Base-by-base conservation (phyloP, 1,140 invertebrate genomes). In the Danaus melanippus region DNA sequence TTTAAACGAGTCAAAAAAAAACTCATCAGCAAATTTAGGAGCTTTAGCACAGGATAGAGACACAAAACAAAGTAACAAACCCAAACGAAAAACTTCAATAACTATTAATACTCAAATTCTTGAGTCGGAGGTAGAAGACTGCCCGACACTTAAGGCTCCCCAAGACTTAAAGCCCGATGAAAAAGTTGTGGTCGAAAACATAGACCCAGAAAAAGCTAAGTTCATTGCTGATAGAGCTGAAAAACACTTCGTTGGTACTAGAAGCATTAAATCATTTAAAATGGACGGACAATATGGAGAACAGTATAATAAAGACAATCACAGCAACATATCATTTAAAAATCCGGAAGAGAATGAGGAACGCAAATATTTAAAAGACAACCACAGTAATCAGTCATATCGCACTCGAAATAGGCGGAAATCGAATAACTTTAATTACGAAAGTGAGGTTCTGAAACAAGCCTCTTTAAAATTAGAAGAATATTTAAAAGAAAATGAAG, bases 151-250 rank as follows among this genome's bases (percentile, higher is more conserved):
- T 10, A 87, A 87, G 69, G 86, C 84, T 42, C 84, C 84, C 6
- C 86, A 87, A 61, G 84, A 87, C 69, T 72, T 87, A 58, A 87
- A 87, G 66, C 87, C 87, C 42, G 82, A 87, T 40, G 88, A 89
- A 75, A 86, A 87, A 58, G 77, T 59, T 39, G 78, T 66, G 9
- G 79, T 81, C 9, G 76, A 78, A 76, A 81, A 70, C 41, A 81
- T 84, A 49, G 79, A 84, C 42, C 80, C 82, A 52, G 66, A 70
- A 62, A 69, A 82, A 51, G 79, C 78, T 8, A 81, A 84, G 63
- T 64, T 64, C 41, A 85, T 85, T 50, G 76, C 75, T 9, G 74
- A 76, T 47, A 79, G 66, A 70, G 80, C 75, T 32, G 75, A 86
- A 66, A 76, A 79, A 64, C 74, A 86, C 52, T 69, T 79, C 12